Base-by-base conservation (phyloP, 2,888 invertebrate species). In the Serripes groenlandicus region DNA sequence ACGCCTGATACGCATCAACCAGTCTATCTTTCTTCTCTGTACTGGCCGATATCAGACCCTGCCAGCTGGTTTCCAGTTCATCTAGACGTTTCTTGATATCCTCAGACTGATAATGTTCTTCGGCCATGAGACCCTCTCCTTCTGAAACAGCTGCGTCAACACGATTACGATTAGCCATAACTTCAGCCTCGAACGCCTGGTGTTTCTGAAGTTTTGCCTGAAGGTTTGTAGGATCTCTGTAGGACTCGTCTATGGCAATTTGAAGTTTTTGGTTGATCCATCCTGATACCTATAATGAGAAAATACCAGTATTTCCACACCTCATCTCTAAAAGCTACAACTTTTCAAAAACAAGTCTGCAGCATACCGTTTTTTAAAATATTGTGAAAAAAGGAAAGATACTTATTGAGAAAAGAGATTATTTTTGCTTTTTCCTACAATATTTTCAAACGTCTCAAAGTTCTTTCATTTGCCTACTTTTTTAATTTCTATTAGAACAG, bases 201-300 rank as follows among this genome's bases (percentile, higher is more conserved):
- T 99, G 99, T 94, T 98, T 98, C 94, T 99, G 98, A 35, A 98
- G 97, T 95, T 99, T 99, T 91, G 97, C 97, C 93, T 98, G 98
- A n/a, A 99, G 96, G 95, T 99, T 99, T n/a, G 97, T 98, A 0
- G 98, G 97, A 92, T 99, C 99, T 75, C 98, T 96, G 95, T 98
- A 99, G 92, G 97, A 98, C 93, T 98, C 99, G 93, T 99, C 99
- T 76, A 96, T 96, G 0, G 99, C 99, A 9, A 98, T 96, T 95
- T 99, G 98, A 93, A 98, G 96, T 95, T 99, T 99, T 93, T 98
- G 98, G 86, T 97, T 96, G 88, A 99, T 96, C 99, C 99, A 99
- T 56, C 97, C 97, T 92, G 91, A 91, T 52, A 94, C 94, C 94
- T 94, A 34, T n/a, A 18, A 34, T 2, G 23, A 54, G 23, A 26